Evolutionary conservation across 2,888 invertebrate genomes (phyloP).

Genomic region (Aethes cnicana): DNA sequence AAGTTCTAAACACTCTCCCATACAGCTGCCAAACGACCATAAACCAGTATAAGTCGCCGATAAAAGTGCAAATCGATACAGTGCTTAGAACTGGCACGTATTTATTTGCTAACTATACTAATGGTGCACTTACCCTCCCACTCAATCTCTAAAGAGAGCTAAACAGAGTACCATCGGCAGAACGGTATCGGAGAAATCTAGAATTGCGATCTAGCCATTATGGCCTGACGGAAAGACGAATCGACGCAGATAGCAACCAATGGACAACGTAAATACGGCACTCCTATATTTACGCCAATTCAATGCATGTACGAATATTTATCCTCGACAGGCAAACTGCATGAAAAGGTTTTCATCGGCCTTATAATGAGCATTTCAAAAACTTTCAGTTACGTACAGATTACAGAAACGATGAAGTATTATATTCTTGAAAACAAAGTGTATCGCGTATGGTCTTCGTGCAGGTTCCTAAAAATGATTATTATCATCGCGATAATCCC

Average conservation of each 20-base stretch:
- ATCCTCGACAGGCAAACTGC: too few species aligned
- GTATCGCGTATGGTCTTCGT: too few species aligned
- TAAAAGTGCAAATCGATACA: slow-evolving; percentile 9
- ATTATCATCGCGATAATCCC: too few species aligned
- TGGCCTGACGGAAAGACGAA: slow-evolving; percentile 45
- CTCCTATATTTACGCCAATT: too few species aligned
- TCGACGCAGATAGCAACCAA: slow-evolving; percentile 45
- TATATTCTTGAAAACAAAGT: too few species aligned
- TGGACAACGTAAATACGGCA: background rate
- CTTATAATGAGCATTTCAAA: too few species aligned
- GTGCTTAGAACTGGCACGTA: slow-evolving; percentile 19
- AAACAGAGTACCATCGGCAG: slow-evolving; percentile 42
- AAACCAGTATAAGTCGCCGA: slow-evolving; percentile 20
- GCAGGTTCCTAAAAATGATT: too few species aligned
- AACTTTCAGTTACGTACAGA: too few species aligned
- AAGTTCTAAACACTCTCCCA: too few species aligned
- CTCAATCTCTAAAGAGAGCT: slow-evolving; percentile 33
- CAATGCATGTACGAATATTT: too few species aligned
- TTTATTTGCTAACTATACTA: slow-evolving; percentile 30
- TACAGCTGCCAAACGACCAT: background rate
- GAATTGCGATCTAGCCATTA: slow-evolving; percentile 50
- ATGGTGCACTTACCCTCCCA: slow-evolving; percentile 25
- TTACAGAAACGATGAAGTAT: too few species aligned
- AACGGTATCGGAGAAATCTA: slow-evolving; percentile 59
- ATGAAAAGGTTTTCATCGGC: too few species aligned